Base-by-base conservation (phyloP, 2,113 vertebrate genomes). In the Tamias sibiricus region DNA sequence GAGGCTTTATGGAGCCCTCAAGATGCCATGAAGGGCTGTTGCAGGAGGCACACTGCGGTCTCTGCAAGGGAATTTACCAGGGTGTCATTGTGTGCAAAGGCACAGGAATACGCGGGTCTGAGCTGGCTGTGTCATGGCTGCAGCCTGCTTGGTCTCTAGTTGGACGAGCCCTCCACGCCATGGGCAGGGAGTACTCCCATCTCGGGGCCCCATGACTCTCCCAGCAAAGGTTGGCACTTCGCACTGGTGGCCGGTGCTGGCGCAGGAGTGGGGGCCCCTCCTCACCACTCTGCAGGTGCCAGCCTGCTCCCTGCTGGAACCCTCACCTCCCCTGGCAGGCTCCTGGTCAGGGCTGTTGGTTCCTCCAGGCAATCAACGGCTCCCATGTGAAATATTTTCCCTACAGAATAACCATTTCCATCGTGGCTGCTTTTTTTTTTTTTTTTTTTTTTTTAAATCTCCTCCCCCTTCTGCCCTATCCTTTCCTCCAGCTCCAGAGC, bases 261-360 rank as follows among this genome's bases (percentile, higher is more conserved):
- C 37, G 88, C 0, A 6, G 72, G 68, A 75, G 42, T 47, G 42
- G 10, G 17, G 69, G 87, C 69, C 80, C 81, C 74, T 72, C 57
- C 66, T 72, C 1, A 13, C 49, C 62, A 19, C 40, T 57, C 10
- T 71, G 74, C 94, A 95, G 92, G 86, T 95, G 83, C 95, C 47
- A 32, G 92, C 95, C 81, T 93, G 90, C 94, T 91, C 74, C 62
- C 77, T 89, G 86, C 89, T 83, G 89, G 81, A 95, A 75, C 32
- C 72, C 80, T 94, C 11, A 0, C 83, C 52, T 84, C 84, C 37
- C 37, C 96, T 95, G 96, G 95, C 92, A 96, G 90, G 16, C 79
- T 85, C 71, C 82, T 32, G 19, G 89, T 57, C 86, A 62, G 85
- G 71, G 77, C 95, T 95, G 92, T 87, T 92, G 86, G 95, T 80